Conservation (phyloP, 2,888 invertebrate species). For the Rhorus exstirpatorius region DNA sequence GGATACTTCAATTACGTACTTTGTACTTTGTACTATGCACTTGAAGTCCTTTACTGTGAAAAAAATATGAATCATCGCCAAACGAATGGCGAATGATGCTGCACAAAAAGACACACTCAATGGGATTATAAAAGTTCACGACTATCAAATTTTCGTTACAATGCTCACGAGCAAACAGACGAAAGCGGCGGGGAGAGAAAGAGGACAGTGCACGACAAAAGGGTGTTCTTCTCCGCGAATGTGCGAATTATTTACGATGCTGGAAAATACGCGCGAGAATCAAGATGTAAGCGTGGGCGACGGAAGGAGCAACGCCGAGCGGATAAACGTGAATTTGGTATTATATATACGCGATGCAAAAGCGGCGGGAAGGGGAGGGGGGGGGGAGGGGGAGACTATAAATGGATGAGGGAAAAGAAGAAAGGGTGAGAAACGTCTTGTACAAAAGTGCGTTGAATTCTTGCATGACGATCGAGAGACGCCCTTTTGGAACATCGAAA, state of each 20-base stretch:
- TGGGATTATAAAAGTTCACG: neutral
- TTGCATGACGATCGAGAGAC: conserved; percentile 19
- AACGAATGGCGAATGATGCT: neutral
- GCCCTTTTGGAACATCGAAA: conserved; percentile 31
- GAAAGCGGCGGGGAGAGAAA: conserved; percentile 7
- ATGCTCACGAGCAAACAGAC: neutral
- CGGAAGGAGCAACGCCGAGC: conserved; percentile 59
- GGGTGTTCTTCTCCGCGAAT: conserved; percentile 62
- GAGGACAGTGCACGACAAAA: conserved; percentile 47
- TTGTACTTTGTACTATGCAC: too few relatives aligned
- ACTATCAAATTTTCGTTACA: conserved; percentile 35
- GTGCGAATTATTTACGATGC: conserved; percentile 79
- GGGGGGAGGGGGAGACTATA: conserved; percentile 43
- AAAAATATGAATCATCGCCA: neutral
- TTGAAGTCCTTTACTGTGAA: too few relatives aligned
- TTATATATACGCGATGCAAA: conserved; percentile 36
- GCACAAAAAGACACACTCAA: neutral
- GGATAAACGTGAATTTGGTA: conserved; percentile 52
- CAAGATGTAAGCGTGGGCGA: conserved; percentile 82
- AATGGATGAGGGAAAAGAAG: conserved; percentile 32
- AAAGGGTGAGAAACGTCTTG: conserved; percentile 58
- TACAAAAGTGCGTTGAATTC: conserved; percentile 63
- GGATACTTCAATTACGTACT: too few relatives aligned
- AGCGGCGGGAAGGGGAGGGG: conserved; percentile 25
- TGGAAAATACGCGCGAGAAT: conserved; percentile 76